Evolutionary conservation across 2,113 vertebrate species (phyloP).

Genomic region (Tetrao urogallus): DNA sequence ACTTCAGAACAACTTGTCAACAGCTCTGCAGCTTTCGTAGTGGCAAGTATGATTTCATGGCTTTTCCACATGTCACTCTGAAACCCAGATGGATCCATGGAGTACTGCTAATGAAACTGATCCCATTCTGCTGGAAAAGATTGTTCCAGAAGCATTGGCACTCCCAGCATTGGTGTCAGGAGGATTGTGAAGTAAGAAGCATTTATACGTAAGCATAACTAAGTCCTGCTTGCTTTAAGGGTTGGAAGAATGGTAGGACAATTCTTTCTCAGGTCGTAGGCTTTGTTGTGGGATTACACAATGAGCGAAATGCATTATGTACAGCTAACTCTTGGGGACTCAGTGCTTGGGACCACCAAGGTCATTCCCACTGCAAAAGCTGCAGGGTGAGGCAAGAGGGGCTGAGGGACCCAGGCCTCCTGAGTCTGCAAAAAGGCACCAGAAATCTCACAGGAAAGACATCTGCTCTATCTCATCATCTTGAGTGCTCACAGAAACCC

Average conservation of each 20-base stretch:
- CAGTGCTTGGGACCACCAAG: not conserved
- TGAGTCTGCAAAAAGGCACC: not conserved
- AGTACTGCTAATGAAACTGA: not conserved
- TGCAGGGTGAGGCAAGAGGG: not conserved
- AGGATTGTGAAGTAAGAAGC: not conserved
- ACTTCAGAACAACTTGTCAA: not conserved
- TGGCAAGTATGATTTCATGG: not conserved
- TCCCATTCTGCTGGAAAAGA: not conserved
- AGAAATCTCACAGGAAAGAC: not conserved
- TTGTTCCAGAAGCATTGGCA: not conserved
- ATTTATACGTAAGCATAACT: not conserved
- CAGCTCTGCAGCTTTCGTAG: not conserved
- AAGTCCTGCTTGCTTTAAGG: not conserved
- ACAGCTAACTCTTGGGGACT: not conserved
- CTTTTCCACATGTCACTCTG: not conserved
- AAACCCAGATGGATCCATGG: not conserved
- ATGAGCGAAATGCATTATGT: not conserved
- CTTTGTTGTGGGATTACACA: not conserved
- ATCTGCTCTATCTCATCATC: not conserved
- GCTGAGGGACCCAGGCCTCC: not conserved
- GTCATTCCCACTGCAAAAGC: not conserved
- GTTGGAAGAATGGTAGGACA: not conserved
- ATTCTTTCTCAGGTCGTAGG: not conserved
- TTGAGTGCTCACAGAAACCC: not conserved
- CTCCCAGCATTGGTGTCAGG: not conserved